These are phyloP conservation scores for Tympanuchus pallidicinctus DNA, from an alignment of 2,113 vertebrate genomes.

Conservation along the genomic window DNA sequence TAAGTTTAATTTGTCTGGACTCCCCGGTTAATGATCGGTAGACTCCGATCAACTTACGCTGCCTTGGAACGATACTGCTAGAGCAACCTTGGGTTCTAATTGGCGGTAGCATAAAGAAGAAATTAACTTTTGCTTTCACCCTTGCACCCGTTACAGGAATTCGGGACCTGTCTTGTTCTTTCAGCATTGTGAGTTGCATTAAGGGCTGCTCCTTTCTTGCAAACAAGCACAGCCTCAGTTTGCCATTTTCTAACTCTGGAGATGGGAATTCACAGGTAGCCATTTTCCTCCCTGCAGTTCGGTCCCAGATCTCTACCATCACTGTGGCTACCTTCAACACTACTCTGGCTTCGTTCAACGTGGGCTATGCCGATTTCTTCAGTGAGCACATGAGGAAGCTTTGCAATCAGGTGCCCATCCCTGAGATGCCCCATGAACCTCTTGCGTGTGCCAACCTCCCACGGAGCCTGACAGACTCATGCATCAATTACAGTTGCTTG, in stretches of 20 bases:
- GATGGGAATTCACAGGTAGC: not conserved
- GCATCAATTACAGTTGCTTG: slow-evolving; percentile 97
- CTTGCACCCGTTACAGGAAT: not conserved
- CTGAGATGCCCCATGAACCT: slow-evolving; percentile 92
- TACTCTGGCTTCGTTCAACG: slow-evolving; percentile 96
- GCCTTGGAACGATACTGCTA: not conserved
- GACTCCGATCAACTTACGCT: not conserved
- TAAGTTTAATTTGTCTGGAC: not conserved
- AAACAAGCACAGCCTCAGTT: not conserved
- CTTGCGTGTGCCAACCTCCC: slow-evolving; percentile 95
- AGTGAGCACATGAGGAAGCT: slow-evolving; percentile 98
- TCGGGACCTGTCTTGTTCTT: not conserved
- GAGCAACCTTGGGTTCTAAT: not conserved
- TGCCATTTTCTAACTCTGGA: not conserved
- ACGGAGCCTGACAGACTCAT: slow-evolving; percentile 97
- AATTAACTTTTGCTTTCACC: not conserved
- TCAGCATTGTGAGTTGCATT: not conserved
- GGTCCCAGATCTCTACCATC: slow-evolving; percentile 98
- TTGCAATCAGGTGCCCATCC: slow-evolving; percentile 91
- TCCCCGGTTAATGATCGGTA: not conserved
- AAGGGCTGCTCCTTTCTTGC: not conserved
- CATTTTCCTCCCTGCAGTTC: slow-evolving; percentile 79
- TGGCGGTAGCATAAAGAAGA: not conserved
- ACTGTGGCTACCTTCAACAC: slow-evolving; percentile 99
- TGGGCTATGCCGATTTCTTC: slow-evolving; percentile 98